Percentiles rank a stretch among this genome's conserved stretches.
These are phyloP conservation scores for Cynoglossus semilaevis DNA, from an alignment of 2,113 vertebrate species.

Conservation along the genomic window DNA sequence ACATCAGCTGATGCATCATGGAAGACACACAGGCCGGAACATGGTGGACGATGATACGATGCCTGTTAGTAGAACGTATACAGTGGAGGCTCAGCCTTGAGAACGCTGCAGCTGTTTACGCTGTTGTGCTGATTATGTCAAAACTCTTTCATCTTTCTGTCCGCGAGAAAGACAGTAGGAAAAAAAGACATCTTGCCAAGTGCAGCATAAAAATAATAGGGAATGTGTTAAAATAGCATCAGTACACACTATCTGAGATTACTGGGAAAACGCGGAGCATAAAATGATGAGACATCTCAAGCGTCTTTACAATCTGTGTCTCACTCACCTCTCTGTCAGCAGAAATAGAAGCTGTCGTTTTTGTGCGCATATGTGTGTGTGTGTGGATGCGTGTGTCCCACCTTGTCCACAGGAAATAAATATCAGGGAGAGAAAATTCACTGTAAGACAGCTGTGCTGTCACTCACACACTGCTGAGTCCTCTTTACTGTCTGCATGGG, in stretches of 20 bases:
- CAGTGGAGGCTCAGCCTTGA: constrained; percentile 14
- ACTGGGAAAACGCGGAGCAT: constrained; percentile 24
- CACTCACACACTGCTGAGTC: constrained; percentile 18
- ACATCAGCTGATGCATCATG: constrained; percentile 46
- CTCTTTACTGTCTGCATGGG: constrained; percentile 6
- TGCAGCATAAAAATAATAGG: constrained; percentile 45
- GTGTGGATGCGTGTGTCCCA: constrained; percentile 15
- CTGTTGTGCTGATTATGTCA: constrained; percentile 68
- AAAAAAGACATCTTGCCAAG: constrained; percentile 21
- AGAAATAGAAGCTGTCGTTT: constrained; percentile 41
- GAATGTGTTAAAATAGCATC: constrained; percentile 53
- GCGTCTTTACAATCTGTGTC: constrained; percentile 29
- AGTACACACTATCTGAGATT: constrained; percentile 25
- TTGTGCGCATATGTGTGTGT: constrained; percentile 13
- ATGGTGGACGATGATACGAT: constrained; percentile 24
- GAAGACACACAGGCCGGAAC: constrained; percentile 26
- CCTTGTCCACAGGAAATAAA: constrained; percentile 24
- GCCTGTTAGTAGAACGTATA: constrained; percentile 14
- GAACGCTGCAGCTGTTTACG: constrained; percentile 33
- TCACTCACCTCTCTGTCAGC: constrained; percentile 42
- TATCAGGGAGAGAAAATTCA: constrained; percentile 13
- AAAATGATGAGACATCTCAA: constrained; percentile 43
- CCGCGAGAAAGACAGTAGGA: constrained; percentile 10
- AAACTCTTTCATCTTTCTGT: constrained; percentile 46
- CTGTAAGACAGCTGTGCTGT: constrained; percentile 41